Evolutionary conservation across 2,888 invertebrate species (phyloP).

Genomic region (Strigamia crassipes): DNA sequence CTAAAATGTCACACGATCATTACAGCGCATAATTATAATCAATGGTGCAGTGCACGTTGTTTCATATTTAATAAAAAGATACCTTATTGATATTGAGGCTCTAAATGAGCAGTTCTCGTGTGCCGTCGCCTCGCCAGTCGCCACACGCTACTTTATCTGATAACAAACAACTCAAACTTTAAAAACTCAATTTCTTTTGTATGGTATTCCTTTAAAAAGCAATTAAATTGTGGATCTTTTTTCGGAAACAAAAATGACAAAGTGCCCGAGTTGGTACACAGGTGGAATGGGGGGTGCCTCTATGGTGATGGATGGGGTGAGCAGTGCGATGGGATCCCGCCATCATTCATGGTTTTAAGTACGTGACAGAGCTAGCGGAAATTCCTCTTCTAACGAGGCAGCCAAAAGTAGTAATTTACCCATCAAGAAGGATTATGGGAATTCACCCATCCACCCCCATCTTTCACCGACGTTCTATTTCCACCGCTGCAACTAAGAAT

Average conservation of each 20-base stretch:
- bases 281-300: background rate
- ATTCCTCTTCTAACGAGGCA: slow-evolving; percentile 34
- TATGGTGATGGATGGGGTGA: slow-evolving; percentile 19
- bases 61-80: background rate
- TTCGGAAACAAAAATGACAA: background rate
- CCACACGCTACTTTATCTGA: background rate
- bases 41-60: background rate
- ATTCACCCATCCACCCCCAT: background rate
- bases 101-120: background rate
- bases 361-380: slow-evolving; percentile 31
- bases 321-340: slow-evolving; percentile 34
- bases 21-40: background rate
- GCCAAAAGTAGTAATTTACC: slow-evolving; percentile 31
- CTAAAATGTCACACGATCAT: background rate
- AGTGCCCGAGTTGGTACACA: background rate
- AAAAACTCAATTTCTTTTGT: background rate
- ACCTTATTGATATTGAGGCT: slow-evolving; percentile 5
- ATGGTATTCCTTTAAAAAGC: background rate
- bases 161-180: background rate
- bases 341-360: slow-evolving; percentile 37
- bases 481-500: background rate
- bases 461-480: background rate
- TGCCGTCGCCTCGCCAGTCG: background rate
- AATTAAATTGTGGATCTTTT: background rate
- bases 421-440: slow-evolving; percentile 31